These are phyloP conservation scores for Lasioglossum baleicum DNA, from an alignment of 1,140 invertebrate species.

Conservation along the genomic window DNA sequence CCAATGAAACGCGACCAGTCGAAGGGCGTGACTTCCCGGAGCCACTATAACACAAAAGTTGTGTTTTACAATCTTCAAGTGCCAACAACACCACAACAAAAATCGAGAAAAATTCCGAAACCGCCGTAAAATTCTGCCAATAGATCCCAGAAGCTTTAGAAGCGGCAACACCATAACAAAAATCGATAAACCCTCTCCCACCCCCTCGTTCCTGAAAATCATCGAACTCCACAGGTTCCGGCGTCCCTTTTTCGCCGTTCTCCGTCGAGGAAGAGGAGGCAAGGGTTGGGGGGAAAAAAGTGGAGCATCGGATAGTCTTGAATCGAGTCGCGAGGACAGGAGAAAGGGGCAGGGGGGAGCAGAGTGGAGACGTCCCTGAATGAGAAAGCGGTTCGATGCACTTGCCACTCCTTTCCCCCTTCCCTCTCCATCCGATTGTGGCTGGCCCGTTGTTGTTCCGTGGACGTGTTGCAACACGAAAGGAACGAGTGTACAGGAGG, in stretches of 20 bases:
- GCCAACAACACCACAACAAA: too few relatives aligned
- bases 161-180: too few relatives aligned
- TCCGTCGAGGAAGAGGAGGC: not conserved
- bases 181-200: too few relatives aligned
- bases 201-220: too few relatives aligned
- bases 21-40: too few relatives aligned
- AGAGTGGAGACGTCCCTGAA: conserved; percentile 47
- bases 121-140: too few relatives aligned
- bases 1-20: too few relatives aligned
- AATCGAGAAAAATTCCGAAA: too few relatives aligned
- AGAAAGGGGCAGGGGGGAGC: not conserved
- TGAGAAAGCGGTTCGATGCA: conserved; percentile 60
- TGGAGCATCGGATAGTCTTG: conserved; percentile 15
- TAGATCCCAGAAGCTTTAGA: too few relatives aligned
- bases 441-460: conserved; percentile 9
- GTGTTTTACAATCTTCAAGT: too few relatives aligned
- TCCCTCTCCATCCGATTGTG: not conserved
- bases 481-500: conserved; percentile 43
- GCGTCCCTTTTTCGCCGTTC: not conserved
- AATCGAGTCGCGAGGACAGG: conserved; percentile 8
- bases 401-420: conserved; percentile 33
- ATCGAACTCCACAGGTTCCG: too few relatives aligned
- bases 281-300: not conserved
- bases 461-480: conserved; percentile 42
- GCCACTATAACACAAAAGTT: too few relatives aligned